These are phyloP conservation scores for Epinephelus coioides DNA, from an alignment of 2,797 vertebrate genomes.

Conservation along the genomic window DNA sequence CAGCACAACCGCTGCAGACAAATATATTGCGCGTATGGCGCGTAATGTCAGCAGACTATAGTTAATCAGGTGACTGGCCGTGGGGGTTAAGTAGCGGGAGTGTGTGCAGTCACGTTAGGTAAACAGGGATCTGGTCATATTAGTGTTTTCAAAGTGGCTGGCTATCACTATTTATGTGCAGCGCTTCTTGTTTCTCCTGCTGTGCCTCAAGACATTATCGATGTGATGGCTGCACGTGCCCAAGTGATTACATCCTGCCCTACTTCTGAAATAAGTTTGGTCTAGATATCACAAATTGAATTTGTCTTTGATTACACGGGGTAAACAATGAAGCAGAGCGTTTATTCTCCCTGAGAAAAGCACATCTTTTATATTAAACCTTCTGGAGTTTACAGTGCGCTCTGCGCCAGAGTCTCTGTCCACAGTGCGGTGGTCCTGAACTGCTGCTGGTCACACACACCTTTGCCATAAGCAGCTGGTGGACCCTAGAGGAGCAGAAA, in stretches of 20 bases:
- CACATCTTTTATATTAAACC: background rate
- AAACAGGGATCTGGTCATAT: slow-evolving; percentile 19
- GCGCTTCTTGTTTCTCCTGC: slow-evolving; percentile 10
- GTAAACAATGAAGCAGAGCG: slow-evolving; percentile 2
- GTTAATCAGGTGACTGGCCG: slow-evolving; percentile 44
- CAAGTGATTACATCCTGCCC: slow-evolving; percentile 49
- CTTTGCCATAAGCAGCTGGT: background rate
- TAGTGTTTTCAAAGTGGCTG: slow-evolving; percentile 18
- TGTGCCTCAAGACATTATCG: slow-evolving; percentile 14
- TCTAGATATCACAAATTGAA: slow-evolving; percentile 2
- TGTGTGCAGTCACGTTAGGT: slow-evolving; percentile 28
- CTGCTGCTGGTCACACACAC: background rate
- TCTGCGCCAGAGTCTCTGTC: slow-evolving; percentile 58
- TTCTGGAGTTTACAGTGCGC: slow-evolving; percentile 6
- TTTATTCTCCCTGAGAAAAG: background rate
- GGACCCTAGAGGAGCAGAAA: background rate
- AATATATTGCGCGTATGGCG: slow-evolving; percentile 38
- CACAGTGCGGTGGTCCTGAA: slow-evolving; percentile 54
- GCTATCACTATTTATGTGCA: slow-evolving; percentile 18
- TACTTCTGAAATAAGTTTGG: slow-evolving; percentile 56
- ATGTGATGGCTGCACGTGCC: slow-evolving; percentile 30
- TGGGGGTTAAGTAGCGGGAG: slow-evolving; percentile 29
- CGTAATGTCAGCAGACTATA: slow-evolving; percentile 35
- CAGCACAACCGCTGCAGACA: slow-evolving; percentile 48
- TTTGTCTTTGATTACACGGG: background rate